A percentile compares a stretch with the other conserved stretches of the same genome.
These are phyloP conservation scores for Lepidocolaptes lacrymiger DNA, from an alignment of 2,797 vertebrate genomes.

Conservation along the genomic window DNA sequence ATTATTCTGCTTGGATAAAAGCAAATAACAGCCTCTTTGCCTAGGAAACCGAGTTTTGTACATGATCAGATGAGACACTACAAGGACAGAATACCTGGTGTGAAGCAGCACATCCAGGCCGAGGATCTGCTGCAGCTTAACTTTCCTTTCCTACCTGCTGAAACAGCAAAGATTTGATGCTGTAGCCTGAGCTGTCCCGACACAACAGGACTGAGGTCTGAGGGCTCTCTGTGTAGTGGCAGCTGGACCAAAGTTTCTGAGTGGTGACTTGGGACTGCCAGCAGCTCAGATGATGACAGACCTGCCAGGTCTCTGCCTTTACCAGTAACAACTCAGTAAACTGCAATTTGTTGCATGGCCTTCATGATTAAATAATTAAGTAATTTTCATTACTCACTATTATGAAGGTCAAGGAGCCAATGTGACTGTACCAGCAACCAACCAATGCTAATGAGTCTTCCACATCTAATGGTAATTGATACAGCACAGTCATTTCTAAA, in stretches of 20 bases:
- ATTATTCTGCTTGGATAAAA: neutral
- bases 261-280: neutral
- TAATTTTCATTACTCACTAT: constrained; percentile 1
- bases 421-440: neutral
- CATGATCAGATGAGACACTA: neutral
- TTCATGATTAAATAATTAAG: constrained; percentile 39
- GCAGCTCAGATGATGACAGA: neutral
- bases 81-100: neutral
- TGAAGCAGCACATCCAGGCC: neutral
- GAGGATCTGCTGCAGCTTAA: neutral
- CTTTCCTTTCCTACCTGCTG: neutral
- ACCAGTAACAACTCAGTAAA: neutral
- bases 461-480: neutral
- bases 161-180: neutral
- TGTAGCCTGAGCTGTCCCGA: neutral
- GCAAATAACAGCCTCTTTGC: neutral
- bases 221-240: neutral
- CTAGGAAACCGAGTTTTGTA: neutral
- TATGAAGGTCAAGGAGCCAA: constrained; percentile 40
- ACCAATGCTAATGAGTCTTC: constrained; percentile 1
- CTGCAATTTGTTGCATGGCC: neutral
- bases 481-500: neutral
- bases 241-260: neutral
- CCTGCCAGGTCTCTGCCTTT: neutral
- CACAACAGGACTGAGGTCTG: neutral